These are phyloP conservation scores for Melieria picta DNA, from an alignment of 2,888 invertebrate species.

Conservation along the genomic window DNA sequence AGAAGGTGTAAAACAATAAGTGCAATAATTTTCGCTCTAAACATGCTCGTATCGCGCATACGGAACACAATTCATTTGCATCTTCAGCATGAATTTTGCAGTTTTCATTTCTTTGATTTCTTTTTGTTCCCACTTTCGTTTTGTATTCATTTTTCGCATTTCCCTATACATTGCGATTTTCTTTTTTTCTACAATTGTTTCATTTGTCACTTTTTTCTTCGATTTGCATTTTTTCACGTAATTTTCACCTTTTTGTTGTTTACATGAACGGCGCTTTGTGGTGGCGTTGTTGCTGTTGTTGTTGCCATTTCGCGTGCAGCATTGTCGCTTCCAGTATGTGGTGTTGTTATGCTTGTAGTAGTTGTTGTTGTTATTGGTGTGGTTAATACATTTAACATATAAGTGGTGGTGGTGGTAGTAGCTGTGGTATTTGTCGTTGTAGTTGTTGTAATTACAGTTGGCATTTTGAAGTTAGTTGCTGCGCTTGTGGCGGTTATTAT, in stretches of 20 bases:
- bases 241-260: conserved; percentile 30
- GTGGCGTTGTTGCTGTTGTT: conserved; percentile 6
- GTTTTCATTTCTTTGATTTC: conserved; percentile 4
- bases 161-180: neutral
- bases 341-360: conserved; percentile 2
- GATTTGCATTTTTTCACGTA: neutral
- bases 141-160: neutral
- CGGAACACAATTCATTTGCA: conserved; percentile 25
- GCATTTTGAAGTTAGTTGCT: neutral
- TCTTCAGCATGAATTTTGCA: conserved; percentile 13
- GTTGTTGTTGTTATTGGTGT: conserved; percentile 8
- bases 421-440: conserved; percentile 27
- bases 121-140: neutral
- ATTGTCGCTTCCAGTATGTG: conserved; percentile 8
- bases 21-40: conserved; percentile 17
- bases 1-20: conserved; percentile 21
- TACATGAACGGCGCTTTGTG: neutral
- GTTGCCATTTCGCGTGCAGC: neutral
- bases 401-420: conserved; percentile 1
- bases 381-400: neutral
- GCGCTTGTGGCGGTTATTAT: neutral
- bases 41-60: conserved; percentile 32
- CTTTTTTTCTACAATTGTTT: neutral
- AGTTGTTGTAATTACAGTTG: conserved; percentile 11
- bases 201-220: conserved; percentile 1